Conservation (phyloP, 2,113 vertebrate species). For the Notothenia coriiceps region DNA sequence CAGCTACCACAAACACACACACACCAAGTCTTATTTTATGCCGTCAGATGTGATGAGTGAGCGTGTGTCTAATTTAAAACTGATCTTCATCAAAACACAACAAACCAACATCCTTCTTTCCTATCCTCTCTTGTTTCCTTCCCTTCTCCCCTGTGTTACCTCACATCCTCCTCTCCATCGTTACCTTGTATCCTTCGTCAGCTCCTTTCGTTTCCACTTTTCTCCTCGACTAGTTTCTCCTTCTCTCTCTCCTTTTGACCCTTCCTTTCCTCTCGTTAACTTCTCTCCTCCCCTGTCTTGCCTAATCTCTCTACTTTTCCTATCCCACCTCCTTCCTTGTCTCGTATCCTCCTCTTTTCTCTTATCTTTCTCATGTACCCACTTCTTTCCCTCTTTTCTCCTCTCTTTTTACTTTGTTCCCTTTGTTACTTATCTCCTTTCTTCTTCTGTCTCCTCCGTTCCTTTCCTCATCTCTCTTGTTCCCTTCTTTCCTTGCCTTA, state of each 20-base stretch:
- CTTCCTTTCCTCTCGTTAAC: background rate
- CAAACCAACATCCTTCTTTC: no score
- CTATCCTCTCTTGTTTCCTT: background rate
- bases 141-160: background rate
- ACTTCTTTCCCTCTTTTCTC: no score
- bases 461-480: no score
- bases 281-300: background rate
- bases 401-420: no score
- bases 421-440: no score
- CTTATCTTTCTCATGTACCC: no score
- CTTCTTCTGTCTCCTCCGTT: background rate
- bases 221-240: background rate
- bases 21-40: no score
- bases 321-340: background rate
- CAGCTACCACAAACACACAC: no score
- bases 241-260: background rate
- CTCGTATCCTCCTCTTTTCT: background rate
- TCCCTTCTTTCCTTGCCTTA: no score
- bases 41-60: background rate
- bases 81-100: no score
- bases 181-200: background rate
- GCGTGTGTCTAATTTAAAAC: background rate
- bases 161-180: background rate
- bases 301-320: background rate
- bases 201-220: background rate